phyloP scores from a whole-genome alignment of 1,140 invertebrate species.

The Polyergus mexicanus region DNA sequence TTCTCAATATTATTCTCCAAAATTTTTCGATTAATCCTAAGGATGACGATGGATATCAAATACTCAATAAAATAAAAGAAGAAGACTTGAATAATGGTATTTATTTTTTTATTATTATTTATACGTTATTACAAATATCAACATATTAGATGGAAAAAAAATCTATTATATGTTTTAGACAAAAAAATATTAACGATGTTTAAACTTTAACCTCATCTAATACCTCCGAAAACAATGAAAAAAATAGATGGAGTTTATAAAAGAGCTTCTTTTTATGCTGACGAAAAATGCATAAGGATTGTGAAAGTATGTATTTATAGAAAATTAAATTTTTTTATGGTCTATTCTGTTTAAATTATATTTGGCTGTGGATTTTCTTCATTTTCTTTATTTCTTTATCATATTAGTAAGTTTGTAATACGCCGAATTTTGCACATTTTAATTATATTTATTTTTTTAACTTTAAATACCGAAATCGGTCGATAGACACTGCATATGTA shows the following conservation, averaged over 20 bases:
- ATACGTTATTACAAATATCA: neutral
- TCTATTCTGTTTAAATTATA: too few species aligned
- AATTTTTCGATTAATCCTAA: neutral
- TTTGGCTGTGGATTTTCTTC: too few species aligned
- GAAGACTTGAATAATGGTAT: neutral
- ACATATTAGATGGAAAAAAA: neutral
- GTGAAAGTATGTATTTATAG: too few species aligned
- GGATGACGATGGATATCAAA: neutral
- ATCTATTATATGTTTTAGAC: neutral
- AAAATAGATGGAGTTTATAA: neutral
- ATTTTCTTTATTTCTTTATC: too few species aligned
- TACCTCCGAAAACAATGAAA: slow-evolving; percentile 9
- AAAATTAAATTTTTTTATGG: too few species aligned
- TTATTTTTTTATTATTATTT: neutral
- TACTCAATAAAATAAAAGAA: neutral
- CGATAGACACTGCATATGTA: too few species aligned
- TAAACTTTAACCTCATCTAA: slow-evolving; percentile 1
- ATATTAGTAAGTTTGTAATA: too few species aligned
- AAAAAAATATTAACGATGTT: slow-evolving; percentile 3
- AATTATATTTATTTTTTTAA: too few species aligned
- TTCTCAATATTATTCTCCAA: neutral
- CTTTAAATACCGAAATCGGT: too few species aligned
- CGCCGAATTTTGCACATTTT: too few species aligned
- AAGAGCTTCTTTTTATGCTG: slow-evolving; percentile 3
- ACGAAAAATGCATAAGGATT: too few species aligned